Evolutionary conservation across 2,113 vertebrate genomes (phyloP).

Genomic region (Malurus melanocephalus): DNA sequence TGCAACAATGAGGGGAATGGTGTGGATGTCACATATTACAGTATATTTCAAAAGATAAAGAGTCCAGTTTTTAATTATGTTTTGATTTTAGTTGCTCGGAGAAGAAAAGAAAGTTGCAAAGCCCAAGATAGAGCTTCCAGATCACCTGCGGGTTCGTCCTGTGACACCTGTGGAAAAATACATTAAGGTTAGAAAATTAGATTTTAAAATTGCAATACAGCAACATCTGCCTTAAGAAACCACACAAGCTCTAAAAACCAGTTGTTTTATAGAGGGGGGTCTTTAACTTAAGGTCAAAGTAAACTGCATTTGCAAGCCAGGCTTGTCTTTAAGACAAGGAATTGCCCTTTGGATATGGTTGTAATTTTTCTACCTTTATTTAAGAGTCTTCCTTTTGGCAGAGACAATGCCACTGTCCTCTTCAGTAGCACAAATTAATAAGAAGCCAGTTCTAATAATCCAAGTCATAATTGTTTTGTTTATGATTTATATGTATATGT

Average conservation of each 20-base stretch:
- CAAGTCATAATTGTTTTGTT: background rate
- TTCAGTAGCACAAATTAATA: background rate
- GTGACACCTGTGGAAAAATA: conserved; percentile 74
- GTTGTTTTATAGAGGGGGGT: background rate
- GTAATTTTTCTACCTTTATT: background rate
- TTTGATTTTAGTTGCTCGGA: conserved; percentile 63
- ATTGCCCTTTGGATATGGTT: background rate
- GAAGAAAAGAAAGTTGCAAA: conserved; percentile 39
- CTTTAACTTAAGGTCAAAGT: conserved; percentile 32
- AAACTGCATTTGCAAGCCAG: background rate
- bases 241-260: background rate
- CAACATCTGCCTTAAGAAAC: background rate
- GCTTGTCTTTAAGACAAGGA: background rate
- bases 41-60: background rate
- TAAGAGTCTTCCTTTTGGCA: background rate
- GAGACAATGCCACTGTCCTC: background rate
- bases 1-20: background rate
- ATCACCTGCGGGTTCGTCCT: conserved; percentile 66
- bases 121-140: conserved; percentile 64
- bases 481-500: background rate
- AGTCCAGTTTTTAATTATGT: background rate
- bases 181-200: conserved; percentile 69
- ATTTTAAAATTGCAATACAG: background rate
- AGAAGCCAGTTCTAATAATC: background rate
- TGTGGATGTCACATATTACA: background rate